phyloP scores from a whole-genome alignment of 2,797 vertebrate species.

The Denticeps clupeoides region DNA sequence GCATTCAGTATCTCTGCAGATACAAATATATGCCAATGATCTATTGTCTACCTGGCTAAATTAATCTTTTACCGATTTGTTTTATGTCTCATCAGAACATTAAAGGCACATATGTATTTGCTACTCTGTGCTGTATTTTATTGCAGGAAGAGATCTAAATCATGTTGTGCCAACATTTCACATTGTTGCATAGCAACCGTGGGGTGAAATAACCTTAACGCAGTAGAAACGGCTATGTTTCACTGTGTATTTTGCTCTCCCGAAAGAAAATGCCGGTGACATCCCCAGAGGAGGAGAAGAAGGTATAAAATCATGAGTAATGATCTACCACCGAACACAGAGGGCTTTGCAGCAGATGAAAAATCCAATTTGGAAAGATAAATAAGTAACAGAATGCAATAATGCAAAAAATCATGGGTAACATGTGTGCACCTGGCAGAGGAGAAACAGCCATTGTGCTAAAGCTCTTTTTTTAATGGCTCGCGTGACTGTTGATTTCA shows the following conservation, averaged over 20 bases:
- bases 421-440: slow-evolving; percentile 29
- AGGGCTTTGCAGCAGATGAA: slow-evolving; percentile 34
- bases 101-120: slow-evolving; percentile 30
- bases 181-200: slow-evolving; percentile 43
- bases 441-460: slow-evolving; percentile 21
- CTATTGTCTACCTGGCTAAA: slow-evolving; percentile 4
- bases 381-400: slow-evolving; percentile 41
- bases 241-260: slow-evolving; percentile 33
- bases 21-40: slow-evolving; percentile 1
- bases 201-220: slow-evolving; percentile 35
- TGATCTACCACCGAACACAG: slow-evolving; percentile 31
- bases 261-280: slow-evolving; percentile 36
- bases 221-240: slow-evolving; percentile 34
- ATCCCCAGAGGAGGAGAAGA: slow-evolving; percentile 13
- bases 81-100: slow-evolving; percentile 20
- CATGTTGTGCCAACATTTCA: slow-evolving; percentile 41
- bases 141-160: slow-evolving; percentile 39
- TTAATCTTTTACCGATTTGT: slow-evolving; percentile 19
- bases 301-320: slow-evolving; percentile 31
- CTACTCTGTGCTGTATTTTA: slow-evolving; percentile 26
- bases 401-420: slow-evolving; percentile 37
- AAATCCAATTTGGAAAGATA: slow-evolving; percentile 37
- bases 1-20: neutral
- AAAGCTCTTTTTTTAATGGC: slow-evolving; percentile 19
- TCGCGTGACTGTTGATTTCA: slow-evolving; percentile 22